Percentiles rank a stretch among this genome's conserved stretches.
phyloP scores from a whole-genome alignment of 2,888 invertebrate species.

The Eudasyphora cyanicolor region DNA sequence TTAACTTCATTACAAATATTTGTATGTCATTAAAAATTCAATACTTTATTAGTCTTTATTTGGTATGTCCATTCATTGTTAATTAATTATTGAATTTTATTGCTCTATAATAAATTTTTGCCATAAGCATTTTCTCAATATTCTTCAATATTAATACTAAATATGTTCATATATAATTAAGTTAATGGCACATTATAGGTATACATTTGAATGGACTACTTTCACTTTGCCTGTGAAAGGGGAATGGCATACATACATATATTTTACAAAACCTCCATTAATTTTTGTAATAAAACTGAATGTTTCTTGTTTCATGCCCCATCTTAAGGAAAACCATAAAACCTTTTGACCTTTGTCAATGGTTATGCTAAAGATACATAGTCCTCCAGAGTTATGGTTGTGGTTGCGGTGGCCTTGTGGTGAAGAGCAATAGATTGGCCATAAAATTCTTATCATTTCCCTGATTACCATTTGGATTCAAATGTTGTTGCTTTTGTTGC shows the following conservation, averaged over 20 bases:
- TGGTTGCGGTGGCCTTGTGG: background rate
- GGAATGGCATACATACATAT: background rate
- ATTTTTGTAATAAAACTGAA: background rate
- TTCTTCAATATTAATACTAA: constrained; percentile 1
- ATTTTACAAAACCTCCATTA: background rate
- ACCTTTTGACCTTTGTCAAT: background rate
- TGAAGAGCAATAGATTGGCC: background rate
- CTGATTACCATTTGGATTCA: background rate
- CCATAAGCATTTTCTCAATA: constrained; percentile 5
- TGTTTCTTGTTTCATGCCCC: background rate
- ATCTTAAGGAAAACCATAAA: background rate
- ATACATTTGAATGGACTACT: constrained; percentile 1
- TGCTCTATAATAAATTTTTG: background rate
- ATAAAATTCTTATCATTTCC: constrained; percentile 1
- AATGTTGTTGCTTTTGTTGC: background rate
- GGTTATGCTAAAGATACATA: constrained; percentile 8
- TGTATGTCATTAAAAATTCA: too few relatives aligned
- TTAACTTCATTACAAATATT: too few relatives aligned
- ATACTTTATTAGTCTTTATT: too few relatives aligned
- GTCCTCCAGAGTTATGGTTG: background rate
- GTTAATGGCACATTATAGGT: constrained; percentile 34
- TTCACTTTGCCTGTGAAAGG: background rate
- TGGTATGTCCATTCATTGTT: constrained; percentile 7
- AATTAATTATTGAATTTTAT: constrained; percentile 36
- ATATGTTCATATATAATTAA: constrained; percentile 39